A percentile compares a stretch with the other conserved stretches of the same genome.
Conservation (phyloP, 2,113 vertebrate species). For the Phrynosoma platyrhinos region DNA sequence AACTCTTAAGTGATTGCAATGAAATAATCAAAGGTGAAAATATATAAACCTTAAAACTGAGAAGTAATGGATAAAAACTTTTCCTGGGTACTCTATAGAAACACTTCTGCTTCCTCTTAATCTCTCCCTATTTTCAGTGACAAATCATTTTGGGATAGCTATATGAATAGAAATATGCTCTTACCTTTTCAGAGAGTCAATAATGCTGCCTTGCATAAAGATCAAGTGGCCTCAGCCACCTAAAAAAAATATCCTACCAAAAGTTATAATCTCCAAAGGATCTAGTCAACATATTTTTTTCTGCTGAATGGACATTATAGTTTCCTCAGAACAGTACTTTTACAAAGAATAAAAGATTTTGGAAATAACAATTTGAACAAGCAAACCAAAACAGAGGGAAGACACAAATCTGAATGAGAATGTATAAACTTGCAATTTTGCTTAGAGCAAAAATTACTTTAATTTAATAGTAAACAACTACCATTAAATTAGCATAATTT, state of each 20-base stretch:
- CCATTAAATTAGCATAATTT: neutral
- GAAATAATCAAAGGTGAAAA: slow-evolving; percentile 37
- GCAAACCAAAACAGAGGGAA: neutral
- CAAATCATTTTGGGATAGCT: neutral
- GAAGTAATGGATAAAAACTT: slow-evolving; percentile 4
- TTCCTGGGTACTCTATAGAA: neutral
- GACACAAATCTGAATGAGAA: neutral
- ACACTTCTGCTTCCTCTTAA: neutral
- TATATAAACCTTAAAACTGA: slow-evolving; percentile 13
- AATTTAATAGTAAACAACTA: slow-evolving; percentile 5
- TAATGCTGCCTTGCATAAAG: slow-evolving; percentile 43
- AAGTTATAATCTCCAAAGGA: slow-evolving; percentile 46
- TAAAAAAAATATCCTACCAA: slow-evolving; percentile 23
- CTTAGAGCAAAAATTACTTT: slow-evolving; percentile 19
- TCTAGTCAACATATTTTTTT: slow-evolving; percentile 50
- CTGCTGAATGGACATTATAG: slow-evolving; percentile 29
- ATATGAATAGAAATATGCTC: slow-evolving; percentile 34
- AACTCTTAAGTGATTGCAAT: neutral
- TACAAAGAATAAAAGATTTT: slow-evolving; percentile 38
- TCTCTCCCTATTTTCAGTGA: slow-evolving; percentile 16
- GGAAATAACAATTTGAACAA: slow-evolving; percentile 43
- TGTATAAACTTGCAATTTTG: neutral
- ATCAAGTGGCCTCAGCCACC: slow-evolving; percentile 32
- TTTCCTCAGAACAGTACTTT: slow-evolving; percentile 2
- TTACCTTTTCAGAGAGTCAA: slow-evolving; percentile 24